Evolutionary conservation across 1,140 invertebrate genomes (phyloP), one percentile per base, ranked within the genome.

Genomic region (Caenorhabditis latens): DNA sequence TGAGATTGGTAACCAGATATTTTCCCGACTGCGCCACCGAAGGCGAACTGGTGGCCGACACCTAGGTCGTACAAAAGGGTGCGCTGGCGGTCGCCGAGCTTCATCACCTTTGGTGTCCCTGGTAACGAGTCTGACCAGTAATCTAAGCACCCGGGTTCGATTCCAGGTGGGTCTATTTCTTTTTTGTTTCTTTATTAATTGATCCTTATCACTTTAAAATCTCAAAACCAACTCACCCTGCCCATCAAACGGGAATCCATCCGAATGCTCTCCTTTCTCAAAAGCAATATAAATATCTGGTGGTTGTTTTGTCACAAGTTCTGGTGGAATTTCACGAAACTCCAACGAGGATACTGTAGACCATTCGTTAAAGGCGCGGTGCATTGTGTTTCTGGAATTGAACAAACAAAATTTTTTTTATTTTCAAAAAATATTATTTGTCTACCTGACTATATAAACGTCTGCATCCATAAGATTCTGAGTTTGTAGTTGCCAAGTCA

Each of bases 241-340:
- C 7, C 91, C 91, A 87, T 91, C 91, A 86, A 91, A 91, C 13
- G 91, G 89, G 55, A 91, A 87, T n/a, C 85, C 83, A 83, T 92
- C 91, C 24, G 85, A 90, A 58, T 92, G 91, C 55, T 90, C 88
- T 50, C 90, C 91, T 32, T 85, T 86, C 40, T 90, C 88, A 50
- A 90, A 90, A 40, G 90, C 86, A 67, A 90, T 89, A n/a, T 84
- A 82, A 8, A 90, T 83, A 75, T 90, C 90, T 9, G 90, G 50
- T 13, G 43, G 65, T 16, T 53, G 43, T 58, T 53, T 55, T 40
- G 67, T n/a, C 4, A 86, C 63, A 46, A 65, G 58, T 24, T 75
- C 84, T 3, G 57, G 55, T 63, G 86, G 86, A 42, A 90, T 87
- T 85, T 91, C 91, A 19, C 67, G 63, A 83, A 91, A 91, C 24